Conservation (phyloP, 2,797 vertebrate genomes). For the Microhierax caerulescens region DNA sequence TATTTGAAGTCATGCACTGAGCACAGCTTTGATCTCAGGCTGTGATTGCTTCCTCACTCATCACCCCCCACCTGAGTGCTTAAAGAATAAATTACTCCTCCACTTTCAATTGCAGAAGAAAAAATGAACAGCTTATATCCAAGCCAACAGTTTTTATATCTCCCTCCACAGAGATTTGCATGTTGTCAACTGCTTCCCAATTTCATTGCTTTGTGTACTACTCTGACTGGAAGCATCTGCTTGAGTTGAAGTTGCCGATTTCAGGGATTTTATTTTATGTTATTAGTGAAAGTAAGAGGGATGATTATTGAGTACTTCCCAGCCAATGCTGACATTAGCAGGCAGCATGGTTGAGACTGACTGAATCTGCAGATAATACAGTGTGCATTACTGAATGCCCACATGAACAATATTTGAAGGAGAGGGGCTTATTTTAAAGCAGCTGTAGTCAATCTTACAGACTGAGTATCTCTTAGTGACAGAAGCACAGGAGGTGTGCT, state of each 20-base stretch:
- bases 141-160: background rate
- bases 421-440: background rate
- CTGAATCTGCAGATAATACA: background rate
- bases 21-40: background rate
- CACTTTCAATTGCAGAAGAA: background rate
- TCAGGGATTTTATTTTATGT: background rate
- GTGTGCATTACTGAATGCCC: background rate
- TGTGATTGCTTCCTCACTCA: background rate
- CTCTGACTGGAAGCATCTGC: background rate
- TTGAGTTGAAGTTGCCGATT: background rate
- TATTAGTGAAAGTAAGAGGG: background rate
- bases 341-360: background rate
- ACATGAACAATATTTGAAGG: background rate
- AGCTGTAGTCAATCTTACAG: background rate
- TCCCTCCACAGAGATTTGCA: background rate
- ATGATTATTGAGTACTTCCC: background rate
- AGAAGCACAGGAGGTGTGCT: background rate
- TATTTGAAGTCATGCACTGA: background rate
- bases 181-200: background rate
- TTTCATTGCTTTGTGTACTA: background rate
- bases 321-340: background rate
- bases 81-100: background rate
- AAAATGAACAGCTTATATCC: background rate
- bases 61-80: background rate
- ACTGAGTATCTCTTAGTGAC: background rate